phyloP scores from a whole-genome alignment of 23 tunicate species.

The Botrylloides violaceus region DNA sequence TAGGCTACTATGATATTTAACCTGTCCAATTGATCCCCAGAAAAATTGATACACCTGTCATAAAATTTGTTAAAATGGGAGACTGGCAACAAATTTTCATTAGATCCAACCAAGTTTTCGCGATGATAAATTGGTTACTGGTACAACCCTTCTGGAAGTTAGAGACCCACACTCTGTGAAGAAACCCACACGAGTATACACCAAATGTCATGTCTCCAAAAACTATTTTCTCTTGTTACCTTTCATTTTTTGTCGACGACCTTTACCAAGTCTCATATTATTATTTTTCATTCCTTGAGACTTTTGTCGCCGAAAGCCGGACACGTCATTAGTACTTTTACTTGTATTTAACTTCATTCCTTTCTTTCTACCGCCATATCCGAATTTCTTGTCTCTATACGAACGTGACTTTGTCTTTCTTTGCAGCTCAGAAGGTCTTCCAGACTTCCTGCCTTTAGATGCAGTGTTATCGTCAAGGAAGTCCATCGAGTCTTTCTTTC shows the following conservation, averaged over 20 bases:
- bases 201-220: no score
- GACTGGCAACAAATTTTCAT: no score
- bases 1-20: no score
- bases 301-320: slow-evolving; percentile 29
- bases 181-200: no score
- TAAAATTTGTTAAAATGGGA: no score
- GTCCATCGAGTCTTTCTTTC: slow-evolving; percentile 44
- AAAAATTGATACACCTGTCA: no score
- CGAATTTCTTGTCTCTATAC: slow-evolving; percentile 51
- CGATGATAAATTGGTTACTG: no score
- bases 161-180: no score
- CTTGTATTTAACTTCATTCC: slow-evolving; percentile 46
- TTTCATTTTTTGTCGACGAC: slow-evolving; percentile 17
- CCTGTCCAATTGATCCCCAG: no score
- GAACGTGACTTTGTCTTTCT: slow-evolving; percentile 21
- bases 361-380: slow-evolving; percentile 78
- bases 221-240: slow-evolving; percentile 15
- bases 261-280: slow-evolving; percentile 33
- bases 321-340: slow-evolving; percentile 39
- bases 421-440: background rate
- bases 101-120: no score
- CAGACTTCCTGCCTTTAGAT: slow-evolving; percentile 26
- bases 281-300: background rate
- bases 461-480: slow-evolving; percentile 41
- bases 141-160: no score